Evolutionary conservation across 2,888 invertebrate genomes (phyloP).

Genomic region (Orthonychiurus folsomi): DNA sequence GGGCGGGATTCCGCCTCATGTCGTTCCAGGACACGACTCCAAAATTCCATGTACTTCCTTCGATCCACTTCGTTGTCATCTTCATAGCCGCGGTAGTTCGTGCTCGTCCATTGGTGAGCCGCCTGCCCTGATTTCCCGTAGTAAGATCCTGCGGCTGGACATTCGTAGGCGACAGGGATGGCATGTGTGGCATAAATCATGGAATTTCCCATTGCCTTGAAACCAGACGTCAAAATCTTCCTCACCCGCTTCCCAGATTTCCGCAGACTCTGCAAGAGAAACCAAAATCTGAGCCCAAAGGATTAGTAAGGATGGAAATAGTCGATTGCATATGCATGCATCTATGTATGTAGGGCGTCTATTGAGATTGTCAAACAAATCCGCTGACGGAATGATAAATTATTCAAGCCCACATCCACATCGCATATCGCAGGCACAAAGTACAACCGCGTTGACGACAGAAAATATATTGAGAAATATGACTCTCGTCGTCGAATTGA

Average conservation of each 20-base stretch:
- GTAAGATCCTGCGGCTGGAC: not conserved
- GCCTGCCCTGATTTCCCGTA: not conserved
- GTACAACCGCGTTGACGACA: too few relatives aligned
- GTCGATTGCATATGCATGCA: not conserved
- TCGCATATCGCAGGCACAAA: too few relatives aligned
- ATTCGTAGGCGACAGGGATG: not conserved
- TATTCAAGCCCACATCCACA: too few relatives aligned
- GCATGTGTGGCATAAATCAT: not conserved
- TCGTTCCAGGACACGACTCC: not conserved
- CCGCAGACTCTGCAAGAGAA: not conserved
- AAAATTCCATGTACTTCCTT: not conserved
- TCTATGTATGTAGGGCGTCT: not conserved
- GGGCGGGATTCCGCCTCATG: too few relatives aligned
- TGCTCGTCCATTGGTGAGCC: not conserved
- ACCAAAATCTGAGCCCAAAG: not conserved
- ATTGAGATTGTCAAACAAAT: too few relatives aligned
- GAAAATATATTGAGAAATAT: too few relatives aligned
- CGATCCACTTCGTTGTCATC: not conserved
- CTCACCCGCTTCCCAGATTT: not conserved
- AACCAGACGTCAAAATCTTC: not conserved
- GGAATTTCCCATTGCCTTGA: not conserved
- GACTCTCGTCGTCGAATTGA: too few relatives aligned
- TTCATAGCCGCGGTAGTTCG: not conserved
- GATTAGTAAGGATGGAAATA: not conserved
- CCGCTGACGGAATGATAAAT: too few relatives aligned